phyloP scores from a whole-genome alignment of 2,797 vertebrate species.

The Pipistrellus pipistrellus region DNA sequence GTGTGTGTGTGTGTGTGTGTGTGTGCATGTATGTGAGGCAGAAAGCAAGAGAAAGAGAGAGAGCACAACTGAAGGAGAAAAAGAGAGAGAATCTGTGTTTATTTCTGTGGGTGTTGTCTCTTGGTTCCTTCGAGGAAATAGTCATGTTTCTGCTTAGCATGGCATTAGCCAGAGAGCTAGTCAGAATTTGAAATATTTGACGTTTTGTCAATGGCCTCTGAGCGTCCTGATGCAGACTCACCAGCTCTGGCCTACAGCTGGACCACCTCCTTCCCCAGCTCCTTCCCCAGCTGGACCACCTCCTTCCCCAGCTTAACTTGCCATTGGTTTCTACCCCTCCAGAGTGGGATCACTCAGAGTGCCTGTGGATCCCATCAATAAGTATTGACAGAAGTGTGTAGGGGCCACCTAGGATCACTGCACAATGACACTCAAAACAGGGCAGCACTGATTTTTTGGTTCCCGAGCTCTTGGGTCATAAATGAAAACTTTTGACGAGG shows the following conservation, averaged over 20 bases:
- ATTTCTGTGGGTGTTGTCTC: slow-evolving; percentile 66
- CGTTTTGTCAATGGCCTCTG: slow-evolving; percentile 95
- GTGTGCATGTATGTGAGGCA: neutral
- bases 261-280: slow-evolving; percentile 54
- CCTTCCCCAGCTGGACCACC: slow-evolving; percentile 88
- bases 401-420: slow-evolving; percentile 90
- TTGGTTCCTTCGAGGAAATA: slow-evolving; percentile 80
- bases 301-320: slow-evolving; percentile 72
- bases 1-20: slow-evolving; percentile 25
- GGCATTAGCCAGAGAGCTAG: slow-evolving; percentile 94
- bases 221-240: slow-evolving; percentile 87
- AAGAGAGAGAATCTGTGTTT: slow-evolving; percentile 43
- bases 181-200: slow-evolving; percentile 95
- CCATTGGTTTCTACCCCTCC: slow-evolving; percentile 87
- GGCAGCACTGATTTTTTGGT: slow-evolving; percentile 85
- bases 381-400: slow-evolving; percentile 92
- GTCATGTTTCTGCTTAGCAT: slow-evolving; percentile 95
- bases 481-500: slow-evolving; percentile 85
- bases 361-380: slow-evolving; percentile 95
- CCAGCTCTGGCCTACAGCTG: slow-evolving; percentile 90
- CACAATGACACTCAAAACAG: slow-evolving; percentile 85
- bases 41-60: neutral
- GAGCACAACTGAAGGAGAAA: neutral
- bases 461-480: slow-evolving; percentile 77
- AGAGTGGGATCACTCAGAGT: slow-evolving; percentile 93